A percentile compares a stretch with the other conserved stretches of the same genome.
Conservation (phyloP, 1,140 invertebrate genomes). For the Panulirus ornatus region DNA sequence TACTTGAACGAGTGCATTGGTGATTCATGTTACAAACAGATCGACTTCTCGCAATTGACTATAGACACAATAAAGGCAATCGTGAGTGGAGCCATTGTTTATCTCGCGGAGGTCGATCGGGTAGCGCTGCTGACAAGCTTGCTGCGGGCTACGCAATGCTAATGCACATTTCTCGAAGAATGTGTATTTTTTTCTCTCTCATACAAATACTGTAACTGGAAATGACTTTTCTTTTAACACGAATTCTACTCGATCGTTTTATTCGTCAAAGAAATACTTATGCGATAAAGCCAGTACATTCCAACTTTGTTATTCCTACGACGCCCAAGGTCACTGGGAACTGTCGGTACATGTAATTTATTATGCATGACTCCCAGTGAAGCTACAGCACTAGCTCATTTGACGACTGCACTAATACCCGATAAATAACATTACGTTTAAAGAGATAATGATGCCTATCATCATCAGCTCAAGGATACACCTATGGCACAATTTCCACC, state of each 20-base stretch:
- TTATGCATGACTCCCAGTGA: too few species aligned
- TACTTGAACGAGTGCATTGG: not conserved
- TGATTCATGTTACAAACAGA: not conserved
- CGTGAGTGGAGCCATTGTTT: constrained; percentile 65
- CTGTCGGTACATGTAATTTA: too few species aligned
- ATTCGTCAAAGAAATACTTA: not conserved
- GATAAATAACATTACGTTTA: too few species aligned
- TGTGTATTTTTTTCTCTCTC: not conserved
- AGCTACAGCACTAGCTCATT: too few species aligned
- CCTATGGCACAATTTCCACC: too few species aligned
- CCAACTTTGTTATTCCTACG: too few species aligned
- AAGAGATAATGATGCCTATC: too few species aligned
- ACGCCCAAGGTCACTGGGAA: too few species aligned
- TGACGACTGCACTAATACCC: too few species aligned
- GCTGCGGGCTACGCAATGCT: constrained; percentile 1
- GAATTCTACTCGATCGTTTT: not conserved
- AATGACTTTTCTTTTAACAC: too few species aligned
- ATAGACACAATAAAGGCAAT: constrained; percentile 55
- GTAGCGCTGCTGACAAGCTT: constrained; percentile 20
- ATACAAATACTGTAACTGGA: not conserved
- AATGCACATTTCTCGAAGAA: not conserved
- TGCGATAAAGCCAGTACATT: too few species aligned
- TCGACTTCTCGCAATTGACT: constrained; percentile 10
- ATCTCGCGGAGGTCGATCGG: constrained; percentile 58
- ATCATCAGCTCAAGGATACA: too few species aligned